Evolutionary conservation across 2,797 vertebrate genomes (phyloP), one percentile per base, ranked within the genome.

Genomic region (Anguilla obscura): DNA sequence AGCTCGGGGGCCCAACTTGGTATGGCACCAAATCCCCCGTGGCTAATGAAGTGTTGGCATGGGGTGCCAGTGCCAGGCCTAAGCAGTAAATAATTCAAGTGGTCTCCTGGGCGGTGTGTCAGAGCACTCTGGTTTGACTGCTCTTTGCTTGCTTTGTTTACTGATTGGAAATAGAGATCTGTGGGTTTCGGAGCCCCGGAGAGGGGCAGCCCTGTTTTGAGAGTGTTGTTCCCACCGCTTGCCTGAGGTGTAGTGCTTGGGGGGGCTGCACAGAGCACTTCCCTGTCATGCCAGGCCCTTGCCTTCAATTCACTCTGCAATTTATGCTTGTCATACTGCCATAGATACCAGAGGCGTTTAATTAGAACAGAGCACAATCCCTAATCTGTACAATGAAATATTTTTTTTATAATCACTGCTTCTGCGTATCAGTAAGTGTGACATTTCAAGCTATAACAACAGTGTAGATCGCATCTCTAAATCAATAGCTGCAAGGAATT

Each of bases 201-300:
- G 87, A 50, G 90, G 88, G 90, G 89, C 63, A 90, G 93, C 91
- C 93, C 93, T 93, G 95, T 96, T 96, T 93, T 96, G 89, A 90
- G 88, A 76, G 63, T 56, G 54, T 66, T n/a, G 92, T 96, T 96
- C 95, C 95, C 95, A 96, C 95, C 94, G 90, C 89, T 93, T 63
- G 92, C 93, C 90, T 90, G 91, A 93, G 92, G 83, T 91, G 92
- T 90, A 92, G 86, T 88, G 82, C 89, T 90, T 90, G 89, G 90
- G 87, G 9, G 5, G 0, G 0, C 69, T 89, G 87, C 90, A 92
- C 90, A 87, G 63, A 93, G 90, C 82, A 85, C 90, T 56, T 85
- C 88, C 74, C 36, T 54, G 21, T 48, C 82, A n/a, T 40, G 58
- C 80, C 33, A 16, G 45, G 71, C 80, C 30, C 84, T 50, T 87